Evolutionary conservation across 1,140 invertebrate species (phyloP), one percentile per base, ranked within the genome.

Genomic region (Saxidomus purpurata): DNA sequence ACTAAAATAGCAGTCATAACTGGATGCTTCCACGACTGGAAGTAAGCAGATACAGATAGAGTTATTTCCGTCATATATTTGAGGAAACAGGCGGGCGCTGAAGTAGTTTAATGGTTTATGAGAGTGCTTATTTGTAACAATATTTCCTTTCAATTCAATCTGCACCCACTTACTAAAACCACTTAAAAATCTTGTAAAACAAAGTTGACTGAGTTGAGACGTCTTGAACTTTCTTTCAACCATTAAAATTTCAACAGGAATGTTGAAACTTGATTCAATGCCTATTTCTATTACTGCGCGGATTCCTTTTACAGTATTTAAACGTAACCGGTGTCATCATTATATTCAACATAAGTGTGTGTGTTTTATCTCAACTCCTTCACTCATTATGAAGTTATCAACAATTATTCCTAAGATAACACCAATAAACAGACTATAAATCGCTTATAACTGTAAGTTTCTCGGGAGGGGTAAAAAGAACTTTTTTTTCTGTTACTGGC

Each of bases 211-310:
- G n/a, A n/a, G n/a, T 55, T 13, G 15, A 55, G 22, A 55, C 52
- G 52, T 55, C 34, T 40, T 74, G 36, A 74, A 74, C 69, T 74
- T 40, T 13, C 19, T 19, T 74, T 74, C 69, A 36, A 38, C 36
- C 36, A 40, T 74, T 38, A 40, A 74, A 40, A 74, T 40, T 40
- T 38, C 31, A 40, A 40, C 15, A 22, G 3, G 22, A 22, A 3
- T 55, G 52, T 55, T 55, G 3, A 55, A 15, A 15, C 43, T 47
- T 47, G 8, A 47, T n/a, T n/a, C n/a, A n/a, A n/a, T n/a, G n/a
- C n/a, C n/a, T n/a, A n/a, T n/a, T n/a, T n/a, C n/a, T 11, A 11
- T 49, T 49, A 8, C 17, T 47, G 8, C 43, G 43, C 43, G 43
- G 43, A 8, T 47, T 9, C 43, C 43, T 9, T n/a, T 47, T 47